Base-by-base conservation (phyloP, 2,888 invertebrate species). In the Oscheius sp. region DNA sequence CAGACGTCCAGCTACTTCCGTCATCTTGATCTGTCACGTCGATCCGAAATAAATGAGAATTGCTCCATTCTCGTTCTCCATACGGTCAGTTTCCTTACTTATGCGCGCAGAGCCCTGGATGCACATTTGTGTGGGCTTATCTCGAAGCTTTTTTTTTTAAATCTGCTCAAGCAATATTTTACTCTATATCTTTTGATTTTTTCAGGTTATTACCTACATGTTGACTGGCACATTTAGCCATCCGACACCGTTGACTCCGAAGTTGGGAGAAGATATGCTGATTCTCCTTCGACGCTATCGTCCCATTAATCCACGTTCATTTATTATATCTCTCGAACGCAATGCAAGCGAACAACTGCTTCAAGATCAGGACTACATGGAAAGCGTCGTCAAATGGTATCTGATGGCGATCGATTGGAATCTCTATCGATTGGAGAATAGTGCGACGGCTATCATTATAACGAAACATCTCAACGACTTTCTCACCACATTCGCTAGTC, bases 1-100 rank as follows among this genome's bases (percentile, higher is more conserved):
- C 50, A 50, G n/a, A 26, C 28, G 24, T 50, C 50, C 50, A 8
- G 12, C 24, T 50, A 50, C 50, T 50, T 50, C 28, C 50, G 50
- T 30, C 50, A 9, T 24, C 50, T 50, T 8, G 4, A 28, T n/a
- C 24, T n/a, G n/a, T 28, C 5, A 12, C 24, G 28, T 0, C 5
- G 8, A 6, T 12, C 12, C 14, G 50, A 26, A 26, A 28, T 14
- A 26, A 14, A 50, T 5, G 50, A 50, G 50, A 30, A 50, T 9
- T 50, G 50, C 28, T 26, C 50, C 14, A 26, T 50, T 8, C 28
- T 30, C 12, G 50, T n/a, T 0, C 26, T 50, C 50, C 9, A 9
- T 17, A 26, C 50, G 28, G 50, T 50, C 50, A n/a, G n/a, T n/a
- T n/a, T n/a, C n/a, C n/a, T n/a, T n/a, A n/a, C n/a, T n/a, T n/a